Evolutionary conservation across 2,888 invertebrate species (phyloP), one percentile per base, ranked within the genome.

Genomic region (Pyralis farinalis): DNA sequence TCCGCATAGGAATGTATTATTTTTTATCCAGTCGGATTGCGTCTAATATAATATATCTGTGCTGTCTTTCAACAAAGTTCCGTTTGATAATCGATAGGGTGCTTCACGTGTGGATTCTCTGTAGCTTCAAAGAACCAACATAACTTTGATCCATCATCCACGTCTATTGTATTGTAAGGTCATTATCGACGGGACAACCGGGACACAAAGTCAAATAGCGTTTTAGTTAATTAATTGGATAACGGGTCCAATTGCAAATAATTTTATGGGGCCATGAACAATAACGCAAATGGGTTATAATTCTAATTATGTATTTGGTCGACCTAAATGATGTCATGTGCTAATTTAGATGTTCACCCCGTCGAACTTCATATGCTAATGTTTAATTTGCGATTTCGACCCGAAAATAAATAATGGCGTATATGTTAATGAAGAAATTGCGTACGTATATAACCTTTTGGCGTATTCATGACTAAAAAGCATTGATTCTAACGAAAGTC

Each of bases 401-500:
- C 12, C 12, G n/a, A 12, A 28, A n/a, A n/a, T n/a, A n/a, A n/a
- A n/a, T n/a, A n/a, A n/a, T 20, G 9, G 7, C 32, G 32, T 4
- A 4, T 8, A 7, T 25, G 7, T 25, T 25, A 25, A 25, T 4
- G 21, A 5, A 21, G 3, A 21, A 21, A 21, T n/a, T 31, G 31
- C 31, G 12, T 7, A 31, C n/a, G n/a, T 20, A 10, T 8, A 21
- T 6, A 6, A 33, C 35, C 21, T 41, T 38, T 38, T 46, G 42
- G 44, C 42, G 25, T 40, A 52, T 43, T 45, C 42, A 45, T 43
- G 53, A 38, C 46, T 51, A 53, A 54, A 51, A 56, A 63, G 49
- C 56, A 64, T 63, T 63, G 68, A 62, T 64, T 55, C 53, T 46
- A 53, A 49, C 51, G 58, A 63, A 64, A 71, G 56, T 56, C 59